Evolutionary conservation across 1,140 invertebrate genomes (phyloP), one percentile per base, ranked within the genome.

Genomic region (Drosophila punjabiensis): DNA sequence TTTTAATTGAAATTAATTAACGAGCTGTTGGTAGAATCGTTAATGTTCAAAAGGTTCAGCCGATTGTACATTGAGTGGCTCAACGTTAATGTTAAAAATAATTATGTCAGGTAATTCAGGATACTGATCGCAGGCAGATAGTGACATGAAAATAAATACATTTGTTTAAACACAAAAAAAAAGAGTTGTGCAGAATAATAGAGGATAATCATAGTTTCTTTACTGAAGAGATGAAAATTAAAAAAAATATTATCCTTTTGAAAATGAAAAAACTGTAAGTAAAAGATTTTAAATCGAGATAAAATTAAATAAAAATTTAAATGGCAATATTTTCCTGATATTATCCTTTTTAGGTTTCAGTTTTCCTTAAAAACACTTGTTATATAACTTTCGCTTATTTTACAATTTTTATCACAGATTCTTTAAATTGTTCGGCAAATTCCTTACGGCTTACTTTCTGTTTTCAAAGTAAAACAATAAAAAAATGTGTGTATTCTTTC

Each of bases 1-100:
- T 79, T 79, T 89, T 76, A 89, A 88, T 89, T 89, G 70, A 76
- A 81, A 89, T 89, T 81, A 85, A 88, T 88, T 88, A 88, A 76
- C 75, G 67, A 71, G 73, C 62, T 69, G 59, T 73, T 52, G 66
- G 52, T 39, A 45, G 62, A 75, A 66, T 61, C 32, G 52, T 84
- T 73, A 76, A 82, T 86, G 66, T 65, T 60, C 52, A 30, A 67
- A 80, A 71, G 18, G 16, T 18, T 52, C 4, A 20, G 9, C 55
- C 24, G 10, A 67, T 33, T 33, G 32, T 20, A 24, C 28, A 53
- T 18, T 37, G 50, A 75, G 45, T 64, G 53, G 59, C 47, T 65
- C 37, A 76, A 43, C 35, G 45, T 32, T 58, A 74, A 58, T 74
- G 41, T 59, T 41, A 33, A 43, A 43, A 41, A 30, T 18, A 39